Evolutionary conservation across 2,797 vertebrate species (phyloP), one percentile per base, ranked within the genome.

Genomic region (Chromis chromis): DNA sequence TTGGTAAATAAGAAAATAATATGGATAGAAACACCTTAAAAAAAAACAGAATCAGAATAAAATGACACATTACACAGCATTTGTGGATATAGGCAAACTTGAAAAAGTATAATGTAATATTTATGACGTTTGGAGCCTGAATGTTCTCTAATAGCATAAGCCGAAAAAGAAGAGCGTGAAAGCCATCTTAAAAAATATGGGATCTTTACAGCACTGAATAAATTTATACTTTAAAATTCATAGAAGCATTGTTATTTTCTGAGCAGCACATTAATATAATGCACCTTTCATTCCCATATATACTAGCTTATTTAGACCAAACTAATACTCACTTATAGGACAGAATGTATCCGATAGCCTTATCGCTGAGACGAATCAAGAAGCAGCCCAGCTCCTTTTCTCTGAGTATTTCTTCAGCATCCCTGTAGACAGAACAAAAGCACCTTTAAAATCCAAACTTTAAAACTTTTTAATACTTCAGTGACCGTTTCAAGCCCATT

Each of bases 361-460:
- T 95, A 65, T 96, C 94, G 9, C 96, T 97, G 77, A 97, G 94
- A 28, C 96, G 94, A 70, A 98, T 94, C 75, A 98, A 92, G 84
- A 97, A 98, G 69, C 92, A 94, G 65, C 97, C 96, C 0, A 93
- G 42, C 5, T 93, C 91, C 82, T 93, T 95, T 69, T 94, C 92
- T 83, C 78, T 82, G 24, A 98, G 93, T 19, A 95, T 91, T 59
- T 94, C 94, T 78, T 97, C 96, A 4, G 95, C 94, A 75, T 96
- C 91, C 70, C 96, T 97, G 88, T 63, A 21, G 57, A 93, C 1
- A 55, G 1, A 78, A 0, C 10, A 79, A n/a, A 0, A 40, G 61
- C 1, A 57, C 14, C 6, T 14, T 76, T 44, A 65, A 72, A 72
- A 68, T 11, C 0, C 2, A 24, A n/a, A 55, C 33, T n/a, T 39